Conservation (phyloP, 2,888 invertebrate genomes). For the Lissonota sp. region DNA sequence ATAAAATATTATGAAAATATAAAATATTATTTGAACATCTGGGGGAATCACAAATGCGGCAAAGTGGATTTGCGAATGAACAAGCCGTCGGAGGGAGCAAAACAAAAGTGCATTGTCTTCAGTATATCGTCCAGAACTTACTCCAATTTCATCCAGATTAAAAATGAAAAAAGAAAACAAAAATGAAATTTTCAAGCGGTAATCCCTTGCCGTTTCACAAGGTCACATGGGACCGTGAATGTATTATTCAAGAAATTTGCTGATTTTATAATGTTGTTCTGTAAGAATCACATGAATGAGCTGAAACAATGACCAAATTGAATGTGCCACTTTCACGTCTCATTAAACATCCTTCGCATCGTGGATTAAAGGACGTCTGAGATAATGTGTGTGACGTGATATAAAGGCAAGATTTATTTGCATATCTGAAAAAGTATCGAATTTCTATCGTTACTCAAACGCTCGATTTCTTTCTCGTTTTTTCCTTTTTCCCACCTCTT, state of each 20-base stretch:
- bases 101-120: no score
- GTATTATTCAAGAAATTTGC: neutral
- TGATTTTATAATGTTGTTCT: slow-evolving; percentile 14
- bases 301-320: slow-evolving; percentile 42
- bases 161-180: no score
- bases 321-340: slow-evolving; percentile 44
- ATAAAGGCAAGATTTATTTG: slow-evolving; percentile 3
- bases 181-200: no score
- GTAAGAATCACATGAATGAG: slow-evolving; percentile 36
- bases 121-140: no score
- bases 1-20: no score
- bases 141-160: no score
- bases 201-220: no score
- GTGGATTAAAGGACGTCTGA: neutral
- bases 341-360: slow-evolving; percentile 24
- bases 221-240: no score
- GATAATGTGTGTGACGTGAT: slow-evolving; percentile 2
- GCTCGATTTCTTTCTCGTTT: slow-evolving; percentile 41
- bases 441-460: slow-evolving; percentile 47
- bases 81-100: no score
- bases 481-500: slow-evolving; percentile 18
- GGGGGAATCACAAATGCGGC: no score
- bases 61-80: no score
- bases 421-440: slow-evolving; percentile 45
- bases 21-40: no score